Evolutionary conservation across 2,888 invertebrate genomes (phyloP).

Genomic region (Pristionchus mayeri): DNA sequence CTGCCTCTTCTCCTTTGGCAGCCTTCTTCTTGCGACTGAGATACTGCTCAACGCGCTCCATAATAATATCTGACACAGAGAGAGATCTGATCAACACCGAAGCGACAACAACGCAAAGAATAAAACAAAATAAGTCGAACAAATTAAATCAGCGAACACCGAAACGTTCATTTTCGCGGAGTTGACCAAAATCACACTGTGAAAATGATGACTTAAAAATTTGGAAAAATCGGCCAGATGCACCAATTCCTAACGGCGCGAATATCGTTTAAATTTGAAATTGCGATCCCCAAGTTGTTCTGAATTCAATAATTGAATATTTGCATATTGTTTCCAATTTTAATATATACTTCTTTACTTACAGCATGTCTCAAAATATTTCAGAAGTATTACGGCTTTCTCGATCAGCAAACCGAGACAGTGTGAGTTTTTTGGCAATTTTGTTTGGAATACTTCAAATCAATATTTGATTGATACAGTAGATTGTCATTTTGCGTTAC

Average conservation of each 20-base stretch:
- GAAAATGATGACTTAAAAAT: constrained; percentile 33
- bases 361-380: neutral
- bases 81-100: too few species aligned
- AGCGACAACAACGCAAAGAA: neutral
- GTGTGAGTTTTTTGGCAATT: neutral
- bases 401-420: neutral
- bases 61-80: constrained; percentile 48
- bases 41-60: constrained; percentile 69
- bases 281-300: neutral
- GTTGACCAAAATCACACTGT: neutral
- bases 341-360: neutral
- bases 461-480: neutral
- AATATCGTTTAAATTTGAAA: too few species aligned
- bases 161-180: too few species aligned
- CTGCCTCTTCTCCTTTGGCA: constrained; percentile 66
- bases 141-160: neutral
- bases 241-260: too few species aligned
- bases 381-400: neutral
- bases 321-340: neutral
- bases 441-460: neutral
- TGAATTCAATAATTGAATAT: neutral
- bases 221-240: neutral
- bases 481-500: neutral
- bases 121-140: neutral
- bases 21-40: constrained; percentile 65